Evolutionary conservation across 92 coral and sea anemone species (phyloP).

Genomic region (Meandrina meandrites): DNA sequence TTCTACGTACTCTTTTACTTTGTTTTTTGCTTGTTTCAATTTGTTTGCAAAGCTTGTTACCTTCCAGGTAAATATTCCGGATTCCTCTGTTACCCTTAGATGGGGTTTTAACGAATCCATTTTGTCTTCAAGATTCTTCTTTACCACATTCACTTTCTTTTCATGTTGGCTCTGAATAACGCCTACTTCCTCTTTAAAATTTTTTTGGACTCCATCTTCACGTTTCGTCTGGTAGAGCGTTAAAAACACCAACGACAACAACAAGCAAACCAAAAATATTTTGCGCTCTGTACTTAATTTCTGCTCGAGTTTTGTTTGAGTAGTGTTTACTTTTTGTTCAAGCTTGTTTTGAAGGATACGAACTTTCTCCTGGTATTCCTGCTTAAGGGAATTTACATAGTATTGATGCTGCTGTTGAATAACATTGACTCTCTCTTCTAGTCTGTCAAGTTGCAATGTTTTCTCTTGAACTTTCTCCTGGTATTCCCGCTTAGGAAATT

Average conservation of each 20-base stretch:
- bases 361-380: no score
- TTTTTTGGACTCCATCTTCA: neutral
- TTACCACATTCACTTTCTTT: no score
- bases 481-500: no score
- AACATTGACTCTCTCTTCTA: no score
- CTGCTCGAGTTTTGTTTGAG: no score
- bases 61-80: slow-evolving; percentile 41
- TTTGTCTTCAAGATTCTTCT: no score
- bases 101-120: neutral
- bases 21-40: neutral
- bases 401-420: neutral
- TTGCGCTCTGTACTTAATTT: no score
- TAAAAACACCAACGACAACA: neutral
- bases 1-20: neutral
- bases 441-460: neutral
- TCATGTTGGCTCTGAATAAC: no score
- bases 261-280: neutral
- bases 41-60: slow-evolving; percentile 11
- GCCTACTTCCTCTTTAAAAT: neutral
- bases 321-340: no score
- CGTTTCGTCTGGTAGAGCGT: neutral
- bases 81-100: neutral
- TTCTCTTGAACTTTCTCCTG: no score
- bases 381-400: no score
- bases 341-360: no score